Evolutionary conservation across 1,140 invertebrate genomes (phyloP).

Genomic region (Telenomus remus): DNA sequence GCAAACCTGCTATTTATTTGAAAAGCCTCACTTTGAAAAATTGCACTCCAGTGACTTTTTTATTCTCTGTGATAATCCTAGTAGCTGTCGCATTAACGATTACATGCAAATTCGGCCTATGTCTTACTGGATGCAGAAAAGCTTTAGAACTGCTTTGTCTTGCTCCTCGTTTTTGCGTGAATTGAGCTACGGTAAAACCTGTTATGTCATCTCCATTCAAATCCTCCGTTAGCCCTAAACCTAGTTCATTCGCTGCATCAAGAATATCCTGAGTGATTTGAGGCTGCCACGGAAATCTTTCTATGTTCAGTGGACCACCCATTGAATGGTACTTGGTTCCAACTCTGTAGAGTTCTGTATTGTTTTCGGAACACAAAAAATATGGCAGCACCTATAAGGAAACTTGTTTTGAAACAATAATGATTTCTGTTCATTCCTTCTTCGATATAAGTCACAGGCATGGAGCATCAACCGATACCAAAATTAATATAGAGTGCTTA

Average conservation of each 20-base stretch:
- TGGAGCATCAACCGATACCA: too few species aligned
- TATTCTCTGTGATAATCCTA: constrained; percentile 78
- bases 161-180: constrained; percentile 78
- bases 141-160: constrained; percentile 81
- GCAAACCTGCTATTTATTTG: too few species aligned
- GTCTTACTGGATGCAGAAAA: constrained; percentile 79
- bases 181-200: constrained; percentile 76
- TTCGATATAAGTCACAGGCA: too few species aligned
- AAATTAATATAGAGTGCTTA: constrained; percentile 26
- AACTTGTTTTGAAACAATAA: not conserved
- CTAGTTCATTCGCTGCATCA: constrained; percentile 76
- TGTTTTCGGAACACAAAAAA: constrained; percentile 76
- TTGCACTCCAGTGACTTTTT: constrained; percentile 78
- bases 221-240: constrained; percentile 77
- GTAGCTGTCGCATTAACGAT: constrained; percentile 81
- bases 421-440: too few species aligned
- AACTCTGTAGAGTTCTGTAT: constrained; percentile 71
- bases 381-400: constrained; percentile 75
- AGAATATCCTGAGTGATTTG: constrained; percentile 75
- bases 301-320: constrained; percentile 71
- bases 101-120: constrained; percentile 83
- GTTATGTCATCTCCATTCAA: constrained; percentile 75
- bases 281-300: constrained; percentile 74
- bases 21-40: constrained; percentile 67
- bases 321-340: constrained; percentile 66